Evolutionary conservation across 2,888 invertebrate genomes (phyloP), one percentile per base, ranked within the genome.

Genomic region (Campopleginae sp.): DNA sequence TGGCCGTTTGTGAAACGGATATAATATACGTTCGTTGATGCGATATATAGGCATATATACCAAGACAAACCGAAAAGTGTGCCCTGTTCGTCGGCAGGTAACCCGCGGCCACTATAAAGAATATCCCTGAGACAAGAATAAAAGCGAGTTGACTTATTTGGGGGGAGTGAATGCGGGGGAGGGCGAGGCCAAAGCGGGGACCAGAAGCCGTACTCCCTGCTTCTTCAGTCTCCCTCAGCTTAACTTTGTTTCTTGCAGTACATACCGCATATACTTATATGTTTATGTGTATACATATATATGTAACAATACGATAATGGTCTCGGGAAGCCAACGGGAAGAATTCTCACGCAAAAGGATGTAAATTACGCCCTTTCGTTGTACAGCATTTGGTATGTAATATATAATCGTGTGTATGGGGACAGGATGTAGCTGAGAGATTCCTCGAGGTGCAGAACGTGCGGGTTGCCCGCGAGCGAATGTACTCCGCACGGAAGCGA

Each of bases 101-200:
- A 79, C 79, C 82, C 82, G 83, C 80, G 66, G 82, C 74, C 83
- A 90, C 89, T 88, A 91, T 92, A 92, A 93, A 93, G 91, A 93
- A 93, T 92, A 91, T 90, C 88, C 88, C 82, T 88, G 90, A 90
- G 92, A 91, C 91, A 90, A 90, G 92, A 91, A 91, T 92, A 92
- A 92, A 92, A 91, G 90, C 88, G 88, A 88, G 89, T 89, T 92
- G 92, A 93, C 91, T 93, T 92, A 92, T 93, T 92, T 88, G 90
- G 91, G 88, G 90, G 89, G 87, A 88, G 82, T 38, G 38, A 38
- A 38, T 38, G 86, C 84, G 80, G 86, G 58, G 76, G 51, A 65
- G 77, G 80, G 85, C 76, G 72, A 78, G 85, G 78, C 71, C 74
- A 84, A 77, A 58, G 83, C 81, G 68, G 78, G 83, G 63, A 61